Evolutionary conservation across 1,140 invertebrate genomes (phyloP).

Genomic region (Penaeus vannamei): DNA sequence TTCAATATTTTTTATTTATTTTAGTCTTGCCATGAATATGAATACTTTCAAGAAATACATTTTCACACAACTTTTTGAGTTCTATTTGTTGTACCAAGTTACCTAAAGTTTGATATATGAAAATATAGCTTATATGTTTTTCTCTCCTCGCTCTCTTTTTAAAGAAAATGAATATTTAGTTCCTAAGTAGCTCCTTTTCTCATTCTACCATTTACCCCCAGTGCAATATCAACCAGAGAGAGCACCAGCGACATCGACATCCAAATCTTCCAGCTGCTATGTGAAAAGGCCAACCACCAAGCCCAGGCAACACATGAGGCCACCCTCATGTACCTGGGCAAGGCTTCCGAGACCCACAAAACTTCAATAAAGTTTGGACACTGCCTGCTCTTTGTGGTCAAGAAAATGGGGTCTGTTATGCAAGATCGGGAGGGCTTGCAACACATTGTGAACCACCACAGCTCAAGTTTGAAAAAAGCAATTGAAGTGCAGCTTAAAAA

Average conservation of each 20-base stretch:
- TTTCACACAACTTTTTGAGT: no score
- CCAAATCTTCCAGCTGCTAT: constrained; percentile 36
- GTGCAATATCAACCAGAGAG: no score
- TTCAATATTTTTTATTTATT: no score
- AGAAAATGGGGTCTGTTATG: constrained; percentile 21
- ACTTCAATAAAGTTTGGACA: constrained; percentile 35
- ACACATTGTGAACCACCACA: neutral
- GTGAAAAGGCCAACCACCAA: constrained; percentile 1
- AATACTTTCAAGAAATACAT: no score
- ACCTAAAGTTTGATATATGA: no score
- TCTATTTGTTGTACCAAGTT: no score
- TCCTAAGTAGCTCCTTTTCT: no score
- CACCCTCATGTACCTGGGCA: neutral
- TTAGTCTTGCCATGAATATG: no score
- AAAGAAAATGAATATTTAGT: no score
- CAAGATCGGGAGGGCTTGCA: constrained; percentile 2
- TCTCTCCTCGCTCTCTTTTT: no score
- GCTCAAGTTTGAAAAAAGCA: constrained; percentile 31
- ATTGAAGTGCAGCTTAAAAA: constrained; percentile 39
- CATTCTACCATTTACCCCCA: no score
- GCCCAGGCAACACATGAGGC: neutral
- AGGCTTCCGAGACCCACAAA: neutral
- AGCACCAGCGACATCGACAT: constrained; percentile 10
- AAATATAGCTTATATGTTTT: no score
- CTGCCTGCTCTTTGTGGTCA: constrained; percentile 22